These are phyloP conservation scores for Electrona antarctica DNA, from an alignment of 2,113 vertebrate species.

Conservation along the genomic window DNA sequence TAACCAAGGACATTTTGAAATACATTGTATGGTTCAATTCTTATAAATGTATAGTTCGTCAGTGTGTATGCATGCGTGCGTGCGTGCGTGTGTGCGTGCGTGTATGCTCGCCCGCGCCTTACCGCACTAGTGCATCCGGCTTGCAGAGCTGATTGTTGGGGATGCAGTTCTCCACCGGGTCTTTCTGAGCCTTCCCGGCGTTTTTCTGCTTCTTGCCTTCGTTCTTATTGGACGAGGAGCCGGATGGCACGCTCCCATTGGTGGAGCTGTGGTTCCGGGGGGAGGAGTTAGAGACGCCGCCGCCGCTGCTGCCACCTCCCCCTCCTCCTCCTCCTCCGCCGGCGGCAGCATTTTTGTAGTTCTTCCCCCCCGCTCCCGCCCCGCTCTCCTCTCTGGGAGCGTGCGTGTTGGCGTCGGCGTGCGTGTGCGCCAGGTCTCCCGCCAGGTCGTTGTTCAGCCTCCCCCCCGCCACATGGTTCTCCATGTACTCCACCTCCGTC, in stretches of 20 bases:
- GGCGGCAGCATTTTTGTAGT: slow-evolving; percentile 88
- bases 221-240: slow-evolving; percentile 80
- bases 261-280: slow-evolving; percentile 91
- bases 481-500: slow-evolving; percentile 97
- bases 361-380: slow-evolving; percentile 75
- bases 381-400: slow-evolving; percentile 86
- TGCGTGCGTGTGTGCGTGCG: background rate
- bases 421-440: slow-evolving; percentile 74
- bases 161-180: slow-evolving; percentile 97
- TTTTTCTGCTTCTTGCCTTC: slow-evolving; percentile 95
- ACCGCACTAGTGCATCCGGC: slow-evolving; percentile 93
- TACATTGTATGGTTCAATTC: no score
- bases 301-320: slow-evolving; percentile 44
- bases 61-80: background rate
- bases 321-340: slow-evolving; percentile 80
- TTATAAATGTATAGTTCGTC: no score
- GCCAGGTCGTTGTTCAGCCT: slow-evolving; percentile 95
- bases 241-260: slow-evolving; percentile 90
- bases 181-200: slow-evolving; percentile 90
- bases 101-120: slow-evolving; percentile 33
- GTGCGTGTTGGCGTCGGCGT: slow-evolving; percentile 84
- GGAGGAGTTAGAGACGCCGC: slow-evolving; percentile 84
- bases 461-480: slow-evolving; percentile 95
- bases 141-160: slow-evolving; percentile 99
- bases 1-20: no score